A percentile compares a stretch with the other conserved stretches of the same genome.
phyloP scores from a whole-genome alignment of 2,888 invertebrate genomes.

The Gryllus longicercus region DNA sequence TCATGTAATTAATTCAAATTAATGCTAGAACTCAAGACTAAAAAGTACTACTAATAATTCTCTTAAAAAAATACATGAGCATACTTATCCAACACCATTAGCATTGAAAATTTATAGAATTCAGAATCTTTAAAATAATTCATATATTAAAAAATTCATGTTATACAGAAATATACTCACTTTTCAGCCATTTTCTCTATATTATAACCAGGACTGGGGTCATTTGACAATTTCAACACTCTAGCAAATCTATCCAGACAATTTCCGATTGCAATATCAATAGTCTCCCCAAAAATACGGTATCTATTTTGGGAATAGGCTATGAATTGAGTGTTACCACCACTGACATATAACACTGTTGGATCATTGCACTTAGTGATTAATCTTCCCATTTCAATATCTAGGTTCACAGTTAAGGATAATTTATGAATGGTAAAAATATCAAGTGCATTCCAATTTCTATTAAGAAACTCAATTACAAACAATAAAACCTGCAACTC shows the following conservation, averaged over 20 bases:
- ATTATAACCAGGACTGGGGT: slow-evolving; percentile 98
- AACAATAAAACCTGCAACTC: too few relatives aligned
- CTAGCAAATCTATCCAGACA: slow-evolving; percentile 97
- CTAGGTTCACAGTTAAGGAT: slow-evolving; percentile 47
- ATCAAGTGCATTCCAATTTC: not conserved
- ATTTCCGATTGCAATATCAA: slow-evolving; percentile 98
- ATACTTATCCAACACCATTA: too few relatives aligned
- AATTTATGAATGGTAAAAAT: not conserved
- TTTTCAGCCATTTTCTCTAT: too few relatives aligned
- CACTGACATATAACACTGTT: slow-evolving; percentile 95
- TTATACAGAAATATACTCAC: too few relatives aligned
- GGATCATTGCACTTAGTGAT: slow-evolving; percentile 94
- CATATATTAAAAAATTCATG: too few relatives aligned
- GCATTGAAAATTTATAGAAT: too few relatives aligned
- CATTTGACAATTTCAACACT: slow-evolving; percentile 90
- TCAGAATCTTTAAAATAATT: too few relatives aligned
- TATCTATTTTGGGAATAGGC: slow-evolving; percentile 88
- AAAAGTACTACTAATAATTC: slow-evolving; percentile 49
- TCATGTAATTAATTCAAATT: too few relatives aligned
- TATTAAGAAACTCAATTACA: not conserved
- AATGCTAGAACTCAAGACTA: too few relatives aligned
- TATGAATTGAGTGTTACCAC: slow-evolving; percentile 96
- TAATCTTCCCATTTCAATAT: slow-evolving; percentile 98
- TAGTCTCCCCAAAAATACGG: slow-evolving; percentile 98
- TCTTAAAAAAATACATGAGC: too few relatives aligned